These are phyloP conservation scores for Falco concolor DNA, from an alignment of 2,797 vertebrate genomes.

Conservation along the genomic window DNA sequence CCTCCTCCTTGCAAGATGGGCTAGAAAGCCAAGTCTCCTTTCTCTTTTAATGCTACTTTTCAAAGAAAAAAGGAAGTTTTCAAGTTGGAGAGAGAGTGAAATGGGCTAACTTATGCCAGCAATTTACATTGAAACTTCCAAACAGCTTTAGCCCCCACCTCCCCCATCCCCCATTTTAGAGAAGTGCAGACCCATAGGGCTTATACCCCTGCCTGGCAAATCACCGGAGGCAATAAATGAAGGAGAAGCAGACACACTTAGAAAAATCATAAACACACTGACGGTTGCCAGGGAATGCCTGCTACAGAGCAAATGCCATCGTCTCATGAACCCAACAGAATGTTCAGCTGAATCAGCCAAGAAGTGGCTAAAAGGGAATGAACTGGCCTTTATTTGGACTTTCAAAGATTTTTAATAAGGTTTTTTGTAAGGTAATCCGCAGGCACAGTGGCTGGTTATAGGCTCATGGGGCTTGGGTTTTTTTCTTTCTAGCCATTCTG, in stretches of 20 bases:
- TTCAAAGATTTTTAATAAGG: not conserved
- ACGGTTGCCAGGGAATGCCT: not conserved
- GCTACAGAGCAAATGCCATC: not conserved
- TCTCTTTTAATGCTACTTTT: not conserved
- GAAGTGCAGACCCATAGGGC: not conserved
- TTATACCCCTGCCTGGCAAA: not conserved
- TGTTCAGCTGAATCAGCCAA: not conserved
- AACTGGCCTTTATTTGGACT: not conserved
- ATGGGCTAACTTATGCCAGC: not conserved
- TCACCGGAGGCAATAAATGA: not conserved
- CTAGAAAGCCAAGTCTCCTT: not conserved
- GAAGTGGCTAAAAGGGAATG: not conserved
- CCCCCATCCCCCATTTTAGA: not conserved
- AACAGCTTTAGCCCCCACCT: not conserved
- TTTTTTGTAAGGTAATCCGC: not conserved
- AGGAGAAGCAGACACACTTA: not conserved
- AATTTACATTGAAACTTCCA: not conserved
- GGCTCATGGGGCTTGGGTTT: accelerated
- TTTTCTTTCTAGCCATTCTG: not conserved
- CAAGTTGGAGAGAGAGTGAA: not conserved
- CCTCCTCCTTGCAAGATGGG: accelerated
- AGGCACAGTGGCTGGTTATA: not conserved
- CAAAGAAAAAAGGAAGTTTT: not conserved
- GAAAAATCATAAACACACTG: not conserved
- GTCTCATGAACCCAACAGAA: not conserved